Conservation (phyloP, 2,113 vertebrate genomes). For the Syngnathoides biaculeatus region DNA sequence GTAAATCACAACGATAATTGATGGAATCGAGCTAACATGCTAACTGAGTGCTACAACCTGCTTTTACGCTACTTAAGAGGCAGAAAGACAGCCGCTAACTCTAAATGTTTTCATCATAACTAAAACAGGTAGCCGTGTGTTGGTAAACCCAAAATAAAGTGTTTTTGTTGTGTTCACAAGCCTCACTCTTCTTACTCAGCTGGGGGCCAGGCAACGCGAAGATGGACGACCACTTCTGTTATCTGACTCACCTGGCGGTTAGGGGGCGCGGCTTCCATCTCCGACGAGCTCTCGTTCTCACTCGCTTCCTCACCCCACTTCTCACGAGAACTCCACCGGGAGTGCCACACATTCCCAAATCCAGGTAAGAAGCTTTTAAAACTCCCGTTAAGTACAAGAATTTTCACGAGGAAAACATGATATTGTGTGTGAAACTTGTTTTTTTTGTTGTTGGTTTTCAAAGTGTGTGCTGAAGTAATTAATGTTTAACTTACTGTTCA, state of each 20-base stretch:
- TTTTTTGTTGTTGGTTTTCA: background rate
- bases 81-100: background rate
- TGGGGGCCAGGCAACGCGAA: background rate
- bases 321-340: conserved; percentile 4
- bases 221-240: background rate
- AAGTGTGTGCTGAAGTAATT: background rate
- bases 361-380: conserved; percentile 43
- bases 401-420: background rate
- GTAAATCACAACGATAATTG: background rate
- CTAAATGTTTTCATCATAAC: background rate
- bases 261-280: background rate
- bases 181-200: background rate
- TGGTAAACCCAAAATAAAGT: background rate
- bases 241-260: background rate
- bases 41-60: background rate
- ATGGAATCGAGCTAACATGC: background rate
- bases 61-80: too few species aligned
- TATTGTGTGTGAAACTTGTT: background rate
- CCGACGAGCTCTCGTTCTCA: background rate
- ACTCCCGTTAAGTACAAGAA: background rate
- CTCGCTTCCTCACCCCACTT: background rate
- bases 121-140: background rate
- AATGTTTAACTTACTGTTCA: background rate
- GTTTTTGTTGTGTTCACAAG: background rate
- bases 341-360: background rate